phyloP scores from a whole-genome alignment of 2,797 vertebrate species.

The Dallia pectoralis region DNA sequence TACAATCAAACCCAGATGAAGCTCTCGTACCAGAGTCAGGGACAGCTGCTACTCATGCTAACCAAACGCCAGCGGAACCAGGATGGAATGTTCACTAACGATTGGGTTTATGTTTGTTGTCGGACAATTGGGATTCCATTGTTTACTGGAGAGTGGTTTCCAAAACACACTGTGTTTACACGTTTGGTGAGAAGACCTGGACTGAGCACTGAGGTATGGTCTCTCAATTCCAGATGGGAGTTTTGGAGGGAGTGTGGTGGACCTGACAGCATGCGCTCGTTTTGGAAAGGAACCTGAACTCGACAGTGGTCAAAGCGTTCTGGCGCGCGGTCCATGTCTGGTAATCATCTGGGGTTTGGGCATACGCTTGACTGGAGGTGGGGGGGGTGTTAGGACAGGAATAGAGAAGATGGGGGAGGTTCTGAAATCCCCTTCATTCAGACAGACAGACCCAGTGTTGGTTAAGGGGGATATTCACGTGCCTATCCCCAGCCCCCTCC shows the following conservation, averaged over 20 bases:
- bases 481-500: constrained; percentile 18
- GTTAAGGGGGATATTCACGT: constrained; percentile 37
- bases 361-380: constrained; percentile 49
- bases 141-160: not conserved
- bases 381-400: constrained; percentile 3
- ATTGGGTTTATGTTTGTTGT: constrained; percentile 30
- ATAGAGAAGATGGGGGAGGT: constrained; percentile 28
- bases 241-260: constrained; percentile 46
- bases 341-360: constrained; percentile 66
- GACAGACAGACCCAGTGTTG: constrained; percentile 32
- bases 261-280: constrained; percentile 52
- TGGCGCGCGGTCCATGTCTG: constrained; percentile 62
- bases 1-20: constrained; percentile 77
- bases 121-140: not conserved
- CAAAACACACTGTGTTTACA: not conserved
- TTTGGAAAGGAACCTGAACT: constrained; percentile 55
- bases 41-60: constrained; percentile 61
- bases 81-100: constrained; percentile 19
- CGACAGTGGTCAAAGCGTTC: constrained; percentile 15
- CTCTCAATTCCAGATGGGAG: constrained; percentile 15
- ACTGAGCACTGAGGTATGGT: not conserved
- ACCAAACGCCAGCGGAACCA: constrained; percentile 47
- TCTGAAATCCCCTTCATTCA: constrained; percentile 44
- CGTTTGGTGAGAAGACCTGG: not conserved
- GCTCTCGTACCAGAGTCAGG: constrained; percentile 70